These are phyloP conservation scores for Thereva unica DNA, from an alignment of 2,888 invertebrate species.

Conservation along the genomic window DNA sequence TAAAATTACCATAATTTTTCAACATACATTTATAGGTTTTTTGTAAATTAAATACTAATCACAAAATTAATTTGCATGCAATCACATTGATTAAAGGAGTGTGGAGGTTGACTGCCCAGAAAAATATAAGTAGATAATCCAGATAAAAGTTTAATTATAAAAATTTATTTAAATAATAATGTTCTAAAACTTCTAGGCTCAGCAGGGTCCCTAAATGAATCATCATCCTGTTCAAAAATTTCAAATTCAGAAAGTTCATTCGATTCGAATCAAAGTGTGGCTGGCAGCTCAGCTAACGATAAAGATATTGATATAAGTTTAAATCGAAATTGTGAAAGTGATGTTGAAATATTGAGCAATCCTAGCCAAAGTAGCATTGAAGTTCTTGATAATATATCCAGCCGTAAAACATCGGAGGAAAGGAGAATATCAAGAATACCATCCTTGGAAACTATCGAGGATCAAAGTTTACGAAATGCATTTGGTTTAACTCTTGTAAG, in stretches of 20 bases:
- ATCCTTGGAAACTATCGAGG: conserved; percentile 59
- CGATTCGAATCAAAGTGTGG: conserved; percentile 57
- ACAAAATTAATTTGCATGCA: no score
- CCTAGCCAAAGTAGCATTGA: conserved; percentile 74
- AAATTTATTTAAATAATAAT: conserved; percentile 16
- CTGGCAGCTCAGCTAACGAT: conserved; percentile 56
- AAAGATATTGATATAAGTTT: conserved; percentile 49
- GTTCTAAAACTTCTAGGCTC: conserved; percentile 52
- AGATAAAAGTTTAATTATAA: background rate
- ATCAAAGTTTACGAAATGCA: conserved; percentile 46
- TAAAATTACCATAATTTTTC: background rate
- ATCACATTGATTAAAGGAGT: conserved; percentile 45
- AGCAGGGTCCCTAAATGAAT: conserved; percentile 57
- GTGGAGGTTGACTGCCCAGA: conserved; percentile 54
- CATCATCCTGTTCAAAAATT: conserved; percentile 57
- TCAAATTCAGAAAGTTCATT: conserved; percentile 55
- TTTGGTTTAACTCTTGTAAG: background rate
- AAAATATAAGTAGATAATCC: conserved; percentile 54
- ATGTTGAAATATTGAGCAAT: conserved; percentile 71
- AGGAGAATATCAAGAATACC: conserved; percentile 57
- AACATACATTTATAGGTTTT: background rate
- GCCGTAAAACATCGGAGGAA: conserved; percentile 60
- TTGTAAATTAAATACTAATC: conserved; percentile 19
- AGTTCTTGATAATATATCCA: conserved; percentile 60
- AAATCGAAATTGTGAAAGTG: conserved; percentile 63